These are phyloP conservation scores for Microcebus griseorufus DNA, from an alignment of 2,113 vertebrate species.

Conservation along the genomic window DNA sequence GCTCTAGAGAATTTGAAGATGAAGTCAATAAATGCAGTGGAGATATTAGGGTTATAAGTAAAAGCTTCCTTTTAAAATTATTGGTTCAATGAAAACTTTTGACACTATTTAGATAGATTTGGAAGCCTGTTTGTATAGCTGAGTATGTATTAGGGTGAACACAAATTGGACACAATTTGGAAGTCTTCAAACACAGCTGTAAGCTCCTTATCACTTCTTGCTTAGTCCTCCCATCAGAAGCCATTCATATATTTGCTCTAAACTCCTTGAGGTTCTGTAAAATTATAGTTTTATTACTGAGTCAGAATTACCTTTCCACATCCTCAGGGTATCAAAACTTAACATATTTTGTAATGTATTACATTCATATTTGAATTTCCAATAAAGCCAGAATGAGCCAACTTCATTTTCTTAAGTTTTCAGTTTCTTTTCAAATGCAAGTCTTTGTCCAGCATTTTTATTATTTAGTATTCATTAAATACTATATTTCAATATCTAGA, in stretches of 20 bases:
- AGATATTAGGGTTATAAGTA: neutral
- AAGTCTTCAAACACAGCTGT: neutral
- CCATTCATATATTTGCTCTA: neutral
- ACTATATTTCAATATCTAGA: neutral
- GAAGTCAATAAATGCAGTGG: neutral
- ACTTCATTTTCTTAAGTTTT: slow-evolving; percentile 32
- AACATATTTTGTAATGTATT: slow-evolving; percentile 11
- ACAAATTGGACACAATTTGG: neutral
- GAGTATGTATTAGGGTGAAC: neutral
- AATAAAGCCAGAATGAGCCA: slow-evolving; percentile 41
- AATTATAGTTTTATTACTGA: neutral
- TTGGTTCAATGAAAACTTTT: neutral
- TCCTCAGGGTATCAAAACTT: neutral
- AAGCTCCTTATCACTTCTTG: neutral
- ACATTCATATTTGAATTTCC: neutral
- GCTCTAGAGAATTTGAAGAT: neutral
- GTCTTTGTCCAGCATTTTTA: slow-evolving; percentile 17
- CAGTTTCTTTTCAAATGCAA: slow-evolving; percentile 1
- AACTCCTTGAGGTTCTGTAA: neutral
- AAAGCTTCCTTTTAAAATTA: neutral
- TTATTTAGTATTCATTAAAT: slow-evolving; percentile 26
- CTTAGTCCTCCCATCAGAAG: neutral
- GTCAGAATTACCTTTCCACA: slow-evolving; percentile 1
- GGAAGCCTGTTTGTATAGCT: neutral
- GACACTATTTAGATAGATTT: slow-evolving; percentile 18